Evolutionary conservation across 2,888 invertebrate species (phyloP), one percentile per base, ranked within the genome.

Genomic region (Plebejus anna): DNA sequence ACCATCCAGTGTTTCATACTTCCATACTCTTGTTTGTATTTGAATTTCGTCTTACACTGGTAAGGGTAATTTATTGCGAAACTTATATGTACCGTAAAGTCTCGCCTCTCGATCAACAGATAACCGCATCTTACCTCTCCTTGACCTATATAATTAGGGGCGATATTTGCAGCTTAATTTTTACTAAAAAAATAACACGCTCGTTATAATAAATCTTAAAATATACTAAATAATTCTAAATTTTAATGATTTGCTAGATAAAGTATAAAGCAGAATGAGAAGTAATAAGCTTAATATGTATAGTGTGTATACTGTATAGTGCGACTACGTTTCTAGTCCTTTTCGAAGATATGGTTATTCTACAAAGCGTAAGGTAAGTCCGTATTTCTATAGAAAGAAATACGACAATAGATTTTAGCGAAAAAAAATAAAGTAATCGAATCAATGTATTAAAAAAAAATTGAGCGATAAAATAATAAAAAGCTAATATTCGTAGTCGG

Each of bases 401-500:
- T 51, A 51, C 51, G 11, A 51, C 13, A 55, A 55, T 55, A 16
- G 55, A 55, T 55, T 55, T 55, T 16, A 55, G 4, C 16, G 16
- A 16, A 55, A 55, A 55, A 42, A 55, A 55, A 13, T 4, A 55
- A 16, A 61, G 28, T 28, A 61, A 61, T 61, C 22, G 11, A 28
- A 61, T 28, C 28, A 11, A 16, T 66, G 32, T 32, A 66, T 32
- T 32, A 4, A 36, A 22, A 72, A 28, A 47, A 73, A 11, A 73
- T 73, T 32, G 13, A 32, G 13, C 28, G 51, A 16, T 73, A 55
- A 51, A 73, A 73, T 73, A 73, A 73, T 55, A 55, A 73, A 72
- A 76, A 59, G 71, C 76, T 59, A 73, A 76, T 76, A 76, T 72
- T 72, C 71, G 77, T 75, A 76, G 76, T 71, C 70, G 75, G 57